Evolutionary conservation across 2,797 vertebrate species (phyloP), one percentile per base, ranked within the genome.

Genomic region (Pantherophis vulpinus): DNA sequence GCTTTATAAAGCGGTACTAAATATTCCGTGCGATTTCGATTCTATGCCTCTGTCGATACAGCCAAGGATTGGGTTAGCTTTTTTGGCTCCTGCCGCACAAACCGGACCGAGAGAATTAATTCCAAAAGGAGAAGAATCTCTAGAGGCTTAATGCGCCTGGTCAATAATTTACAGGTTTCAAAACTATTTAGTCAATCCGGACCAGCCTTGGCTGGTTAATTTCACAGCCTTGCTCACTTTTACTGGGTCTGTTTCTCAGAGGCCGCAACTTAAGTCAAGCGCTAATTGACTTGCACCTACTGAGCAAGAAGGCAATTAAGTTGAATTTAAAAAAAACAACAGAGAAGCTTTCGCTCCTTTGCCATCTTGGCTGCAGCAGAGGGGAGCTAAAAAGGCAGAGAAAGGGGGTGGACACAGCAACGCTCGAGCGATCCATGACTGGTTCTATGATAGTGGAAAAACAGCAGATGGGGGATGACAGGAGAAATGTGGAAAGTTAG

Each of bases 181-280:
- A 4, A 90, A 61, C 61, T 93, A 63, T 87, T 91, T 86, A 91
- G 93, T 59, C 25, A 32, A 55, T 51, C 86, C 4, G 29, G 56
- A 66, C 42, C 20, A 16, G 93, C 51, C 58, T 63, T 83, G 90
- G 66, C 86, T 91, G 86, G 87, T 91, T 93, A 89, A 89, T 91
- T 91, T 93, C 93, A 91, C 93, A 93, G 86, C 93, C 90, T 89
- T 90, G 74, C 79, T 91, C 86, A 56, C 42, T 88, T 79, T 88
- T 79, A 93, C 42, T 83, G 25, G 90, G 93, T 56, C 90, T 51
- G 88, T 56, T 93, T 91, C 90, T 61, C 93, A 83, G 90, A 93
- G 56, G 66, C 93, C 61, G 93, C 56, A 42, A 63, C 90, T 93
- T 91, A 91, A 91, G 86, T 63, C 79, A 47, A 88, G 47, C 23